phyloP scores from a whole-genome alignment of 2,113 vertebrate species.

The Xyliphius kryptos region DNA sequence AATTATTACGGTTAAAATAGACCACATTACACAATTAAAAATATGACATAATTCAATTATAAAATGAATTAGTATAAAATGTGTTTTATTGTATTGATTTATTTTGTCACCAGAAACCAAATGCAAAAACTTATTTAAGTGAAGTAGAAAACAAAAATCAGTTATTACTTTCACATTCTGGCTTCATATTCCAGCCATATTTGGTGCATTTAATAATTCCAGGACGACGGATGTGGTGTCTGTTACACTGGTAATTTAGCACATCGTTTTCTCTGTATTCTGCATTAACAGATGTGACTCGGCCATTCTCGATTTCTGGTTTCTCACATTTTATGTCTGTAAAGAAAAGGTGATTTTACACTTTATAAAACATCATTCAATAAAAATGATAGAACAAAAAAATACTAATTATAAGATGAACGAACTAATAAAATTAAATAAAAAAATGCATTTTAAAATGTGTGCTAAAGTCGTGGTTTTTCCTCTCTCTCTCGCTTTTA shows the following conservation, averaged over 20 bases:
- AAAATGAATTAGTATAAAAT: no score
- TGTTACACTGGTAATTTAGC: slow-evolving; percentile 14
- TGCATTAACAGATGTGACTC: accelerated
- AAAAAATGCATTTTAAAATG: no score
- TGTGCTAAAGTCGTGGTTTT: no score
- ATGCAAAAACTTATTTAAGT: neutral
- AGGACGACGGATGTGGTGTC: neutral
- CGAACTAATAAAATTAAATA: no score
- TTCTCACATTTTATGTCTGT: slow-evolving; percentile 42
- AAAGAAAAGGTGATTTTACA: neutral
- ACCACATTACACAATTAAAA: neutral
- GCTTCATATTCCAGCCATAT: slow-evolving; percentile 47
- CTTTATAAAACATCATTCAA: no score
- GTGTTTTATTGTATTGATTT: no score
- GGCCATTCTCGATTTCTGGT: slow-evolving; percentile 27
- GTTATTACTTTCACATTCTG: slow-evolving; percentile 52
- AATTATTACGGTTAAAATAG: no score
- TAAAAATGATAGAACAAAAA: no score
- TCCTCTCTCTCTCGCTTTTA: no score
- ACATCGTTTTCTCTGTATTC: slow-evolving; percentile 34
- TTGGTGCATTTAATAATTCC: slow-evolving; percentile 42
- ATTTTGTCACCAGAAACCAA: no score
- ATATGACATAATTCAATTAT: neutral
- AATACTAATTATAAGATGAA: no score
- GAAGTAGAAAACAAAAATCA: neutral